A percentile compares a stretch with the other conserved stretches of the same genome.
phyloP scores from a whole-genome alignment of 2,113 vertebrate species.

The Rostratula benghalensis region DNA sequence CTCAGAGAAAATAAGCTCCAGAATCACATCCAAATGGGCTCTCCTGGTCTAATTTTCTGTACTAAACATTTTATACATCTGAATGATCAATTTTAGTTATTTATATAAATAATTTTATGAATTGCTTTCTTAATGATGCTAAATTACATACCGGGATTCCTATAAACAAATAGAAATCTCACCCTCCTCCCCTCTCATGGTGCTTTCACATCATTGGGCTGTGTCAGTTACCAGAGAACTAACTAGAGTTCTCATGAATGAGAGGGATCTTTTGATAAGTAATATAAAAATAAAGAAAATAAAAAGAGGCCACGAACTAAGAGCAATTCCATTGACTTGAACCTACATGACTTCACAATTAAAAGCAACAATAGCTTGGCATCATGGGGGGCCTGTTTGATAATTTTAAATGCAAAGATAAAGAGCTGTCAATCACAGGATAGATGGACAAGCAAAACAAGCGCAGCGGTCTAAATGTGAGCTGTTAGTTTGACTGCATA shows the following conservation, averaged over 20 bases:
- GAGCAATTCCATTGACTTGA: not conserved
- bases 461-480: not conserved
- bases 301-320: not conserved
- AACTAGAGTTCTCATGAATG: not conserved
- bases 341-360: not conserved
- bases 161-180: not conserved
- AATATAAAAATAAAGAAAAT: not conserved
- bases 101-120: not conserved
- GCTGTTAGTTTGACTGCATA: not conserved
- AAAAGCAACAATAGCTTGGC: not conserved
- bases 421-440: not conserved
- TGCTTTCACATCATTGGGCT: not conserved
- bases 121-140: not conserved
- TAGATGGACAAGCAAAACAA: not conserved
- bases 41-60: not conserved
- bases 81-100: not conserved
- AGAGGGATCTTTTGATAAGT: not conserved
- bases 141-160: not conserved
- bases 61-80: not conserved
- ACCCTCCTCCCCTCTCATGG: rapidly evolving
- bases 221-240: not conserved
- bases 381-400: not conserved
- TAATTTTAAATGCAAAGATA: not conserved
- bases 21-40: not conserved
- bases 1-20: not conserved